Percentiles rank a stretch among this genome's conserved stretches.
Conservation (phyloP, 2,113 vertebrate species). For the Urocynchramus pylzowi region DNA sequence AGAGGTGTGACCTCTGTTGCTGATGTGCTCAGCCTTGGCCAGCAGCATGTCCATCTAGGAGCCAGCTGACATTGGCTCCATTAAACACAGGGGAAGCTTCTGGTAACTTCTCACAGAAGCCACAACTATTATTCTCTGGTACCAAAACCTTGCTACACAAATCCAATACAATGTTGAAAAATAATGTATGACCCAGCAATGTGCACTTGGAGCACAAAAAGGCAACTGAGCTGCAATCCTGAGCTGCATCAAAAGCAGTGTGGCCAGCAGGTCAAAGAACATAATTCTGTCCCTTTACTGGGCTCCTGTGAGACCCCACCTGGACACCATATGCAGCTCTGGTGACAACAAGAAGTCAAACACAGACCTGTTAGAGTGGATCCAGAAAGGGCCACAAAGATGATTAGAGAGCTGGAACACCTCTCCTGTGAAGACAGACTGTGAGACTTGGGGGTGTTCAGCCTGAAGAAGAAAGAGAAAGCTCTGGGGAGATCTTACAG, state of each 20-base stretch:
- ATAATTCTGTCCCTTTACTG: neutral
- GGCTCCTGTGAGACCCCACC: neutral
- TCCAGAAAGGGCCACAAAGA: neutral
- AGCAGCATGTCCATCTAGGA: fast-evolving
- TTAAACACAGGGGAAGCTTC: neutral
- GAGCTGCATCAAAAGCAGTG: neutral
- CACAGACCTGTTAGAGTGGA: neutral
- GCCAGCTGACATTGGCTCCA: neutral
- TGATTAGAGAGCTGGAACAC: neutral
- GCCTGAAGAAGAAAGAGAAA: neutral
- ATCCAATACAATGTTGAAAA: neutral
- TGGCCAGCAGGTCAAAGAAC: neutral
- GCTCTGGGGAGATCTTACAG: neutral
- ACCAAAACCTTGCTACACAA: neutral
- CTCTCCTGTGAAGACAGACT: neutral
- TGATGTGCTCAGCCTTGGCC: neutral
- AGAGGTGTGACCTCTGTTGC: neutral
- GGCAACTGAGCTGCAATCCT: neutral
- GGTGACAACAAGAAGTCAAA: neutral
- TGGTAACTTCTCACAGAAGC: neutral
- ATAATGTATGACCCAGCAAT: neutral
- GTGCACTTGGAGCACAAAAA: neutral
- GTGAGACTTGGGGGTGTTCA: neutral
- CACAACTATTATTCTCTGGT: neutral
- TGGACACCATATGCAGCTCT: neutral